phyloP scores from a whole-genome alignment of 2,888 invertebrate species.

The Orthosia cruda region DNA sequence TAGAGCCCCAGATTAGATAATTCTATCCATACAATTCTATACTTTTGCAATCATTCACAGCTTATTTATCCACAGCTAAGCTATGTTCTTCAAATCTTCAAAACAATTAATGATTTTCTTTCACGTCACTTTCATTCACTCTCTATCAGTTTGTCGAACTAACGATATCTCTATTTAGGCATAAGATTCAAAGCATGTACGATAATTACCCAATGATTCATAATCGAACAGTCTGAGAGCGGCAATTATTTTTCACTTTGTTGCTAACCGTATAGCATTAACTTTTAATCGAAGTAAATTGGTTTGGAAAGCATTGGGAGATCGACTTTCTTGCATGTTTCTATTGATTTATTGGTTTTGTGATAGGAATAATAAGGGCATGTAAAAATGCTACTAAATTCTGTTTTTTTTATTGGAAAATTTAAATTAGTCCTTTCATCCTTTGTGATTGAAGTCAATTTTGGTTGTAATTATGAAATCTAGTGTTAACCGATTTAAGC shows the following conservation, averaged over 20 bases:
- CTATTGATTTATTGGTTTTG: constrained; percentile 18
- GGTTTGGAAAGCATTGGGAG: constrained; percentile 34
- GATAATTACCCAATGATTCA: constrained; percentile 36
- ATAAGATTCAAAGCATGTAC: constrained; percentile 26
- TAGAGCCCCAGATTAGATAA: no score
- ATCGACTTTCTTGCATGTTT: constrained; percentile 41
- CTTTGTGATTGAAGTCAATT: no score
- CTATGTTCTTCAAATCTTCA: background rate
- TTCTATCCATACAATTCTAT: background rate
- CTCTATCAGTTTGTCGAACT: constrained; percentile 18
- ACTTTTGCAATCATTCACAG: background rate
- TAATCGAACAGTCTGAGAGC: constrained; percentile 8
- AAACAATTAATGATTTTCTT: constrained; percentile 3
- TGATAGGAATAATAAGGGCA: background rate
- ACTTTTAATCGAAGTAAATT: constrained; percentile 39
- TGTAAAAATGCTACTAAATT: background rate
- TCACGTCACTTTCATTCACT: background rate
- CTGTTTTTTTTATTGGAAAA: background rate
- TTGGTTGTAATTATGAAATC: no score
- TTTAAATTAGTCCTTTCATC: background rate
- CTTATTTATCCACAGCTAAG: background rate
- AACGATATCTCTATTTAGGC: background rate
- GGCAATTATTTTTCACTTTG: constrained; percentile 60
- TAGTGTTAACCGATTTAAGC: no score
- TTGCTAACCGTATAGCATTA: constrained; percentile 24